These are phyloP conservation scores for Sebastes oblongus DNA, from an alignment of 2,797 vertebrate species.

Conservation along the genomic window DNA sequence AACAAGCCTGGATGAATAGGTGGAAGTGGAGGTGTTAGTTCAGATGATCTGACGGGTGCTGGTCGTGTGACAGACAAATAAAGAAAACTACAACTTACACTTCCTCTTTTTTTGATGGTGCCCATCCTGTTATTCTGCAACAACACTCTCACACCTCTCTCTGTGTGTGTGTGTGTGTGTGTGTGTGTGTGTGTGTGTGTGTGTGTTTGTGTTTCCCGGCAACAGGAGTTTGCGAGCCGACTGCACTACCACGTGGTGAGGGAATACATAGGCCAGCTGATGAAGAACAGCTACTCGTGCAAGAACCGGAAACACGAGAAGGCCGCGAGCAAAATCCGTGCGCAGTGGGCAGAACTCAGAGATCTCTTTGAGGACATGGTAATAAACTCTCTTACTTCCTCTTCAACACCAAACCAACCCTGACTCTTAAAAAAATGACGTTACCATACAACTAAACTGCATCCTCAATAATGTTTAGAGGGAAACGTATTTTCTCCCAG, in stretches of 20 bases:
- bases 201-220: conserved; percentile 22
- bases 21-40: conserved; percentile 38
- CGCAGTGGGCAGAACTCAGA: conserved; percentile 79
- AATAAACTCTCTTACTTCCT: background rate
- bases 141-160: background rate
- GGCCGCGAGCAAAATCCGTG: conserved; percentile 81
- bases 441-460: no score
- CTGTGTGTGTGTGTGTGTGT: conserved; percentile 13
- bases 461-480: no score
- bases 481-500: no score
- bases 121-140: conserved; percentile 15
- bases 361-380: conserved; percentile 84
- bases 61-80: background rate
- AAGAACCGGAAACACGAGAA: conserved; percentile 73
- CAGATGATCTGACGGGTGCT: background rate
- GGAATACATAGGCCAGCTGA: conserved; percentile 85
- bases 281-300: conserved; percentile 84
- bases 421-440: no score
- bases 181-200: conserved; percentile 28
- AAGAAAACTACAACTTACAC: background rate
- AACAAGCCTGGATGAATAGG: conserved; percentile 19
- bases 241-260: conserved; percentile 83
- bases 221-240: conserved; percentile 80
- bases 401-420: background rate
- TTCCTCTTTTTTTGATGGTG: background rate